phyloP scores from a whole-genome alignment of 2,113 vertebrate species.

The Tringa solitaria region DNA sequence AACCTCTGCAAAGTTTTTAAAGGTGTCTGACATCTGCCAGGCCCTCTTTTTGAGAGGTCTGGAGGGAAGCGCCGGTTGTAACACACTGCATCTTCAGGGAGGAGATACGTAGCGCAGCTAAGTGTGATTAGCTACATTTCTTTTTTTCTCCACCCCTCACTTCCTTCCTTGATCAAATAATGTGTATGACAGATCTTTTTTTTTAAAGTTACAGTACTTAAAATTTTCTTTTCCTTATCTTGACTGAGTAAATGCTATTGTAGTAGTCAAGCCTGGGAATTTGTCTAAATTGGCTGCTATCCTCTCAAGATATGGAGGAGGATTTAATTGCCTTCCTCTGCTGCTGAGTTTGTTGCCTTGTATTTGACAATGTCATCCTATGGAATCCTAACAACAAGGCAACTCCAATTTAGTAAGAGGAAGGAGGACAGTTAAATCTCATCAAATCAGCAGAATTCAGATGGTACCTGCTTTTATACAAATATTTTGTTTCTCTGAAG shows the following conservation, averaged over 20 bases:
- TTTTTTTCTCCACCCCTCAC: background rate
- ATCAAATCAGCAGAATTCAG: background rate
- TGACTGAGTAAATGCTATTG: background rate
- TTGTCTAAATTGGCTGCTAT: background rate
- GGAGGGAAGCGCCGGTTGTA: background rate
- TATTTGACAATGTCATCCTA: background rate
- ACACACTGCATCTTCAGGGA: background rate
- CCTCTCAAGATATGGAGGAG: background rate
- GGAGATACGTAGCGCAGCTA: background rate
- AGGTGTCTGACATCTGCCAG: background rate
- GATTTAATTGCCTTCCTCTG: background rate
- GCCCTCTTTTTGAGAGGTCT: background rate
- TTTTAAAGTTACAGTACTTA: background rate
- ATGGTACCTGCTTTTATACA: background rate
- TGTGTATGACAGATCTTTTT: background rate
- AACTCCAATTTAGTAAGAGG: background rate
- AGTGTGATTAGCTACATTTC: background rate
- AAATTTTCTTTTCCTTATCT: background rate
- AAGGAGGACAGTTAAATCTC: background rate
- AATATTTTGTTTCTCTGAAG: background rate
- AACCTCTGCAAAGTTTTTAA: background rate
- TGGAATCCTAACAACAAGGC: background rate
- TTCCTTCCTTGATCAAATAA: background rate
- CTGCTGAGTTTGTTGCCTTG: background rate
- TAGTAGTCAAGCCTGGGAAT: background rate